phyloP scores from a whole-genome alignment of 2,888 invertebrate species.

The Parnassius apollo region DNA sequence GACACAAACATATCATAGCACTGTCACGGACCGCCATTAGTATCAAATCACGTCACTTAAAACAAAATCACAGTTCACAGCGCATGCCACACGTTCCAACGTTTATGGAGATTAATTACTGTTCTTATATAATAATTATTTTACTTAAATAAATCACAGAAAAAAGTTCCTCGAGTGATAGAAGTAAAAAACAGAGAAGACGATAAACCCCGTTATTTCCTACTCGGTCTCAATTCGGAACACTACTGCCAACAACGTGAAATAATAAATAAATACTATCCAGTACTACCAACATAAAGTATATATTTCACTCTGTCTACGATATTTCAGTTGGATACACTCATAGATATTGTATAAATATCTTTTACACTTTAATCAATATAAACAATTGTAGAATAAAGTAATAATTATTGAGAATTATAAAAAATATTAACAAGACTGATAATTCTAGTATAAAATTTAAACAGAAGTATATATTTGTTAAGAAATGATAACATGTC shows the following conservation, averaged over 20 bases:
- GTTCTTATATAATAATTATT: slow-evolving; percentile 42
- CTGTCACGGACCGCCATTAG: slow-evolving; percentile 62
- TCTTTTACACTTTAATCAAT: no score
- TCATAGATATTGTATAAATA: no score
- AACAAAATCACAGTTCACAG: slow-evolving; percentile 48
- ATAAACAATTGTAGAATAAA: no score
- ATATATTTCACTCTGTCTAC: no score
- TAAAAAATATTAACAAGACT: no score
- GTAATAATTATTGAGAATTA: no score
- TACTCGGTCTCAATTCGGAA: slow-evolving; percentile 49
- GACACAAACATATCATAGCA: slow-evolving; percentile 63
- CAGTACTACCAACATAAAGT: slow-evolving; percentile 28
- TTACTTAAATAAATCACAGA: slow-evolving; percentile 59
- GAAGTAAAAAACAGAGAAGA: slow-evolving; percentile 47
- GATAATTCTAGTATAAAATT: no score
- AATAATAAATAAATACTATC: slow-evolving; percentile 60
- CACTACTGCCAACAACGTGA: slow-evolving; percentile 55
- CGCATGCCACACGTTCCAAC: slow-evolving; percentile 32
- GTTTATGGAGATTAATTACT: slow-evolving; percentile 40
- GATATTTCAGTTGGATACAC: no score
- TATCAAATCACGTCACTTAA: slow-evolving; percentile 51
- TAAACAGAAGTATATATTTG: no score
- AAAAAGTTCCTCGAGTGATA: slow-evolving; percentile 55
- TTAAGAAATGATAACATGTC: no score
- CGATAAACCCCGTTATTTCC: slow-evolving; percentile 52